These are phyloP conservation scores for Serripes groenlandicus DNA, from an alignment of 2,888 invertebrate genomes.

Conservation along the genomic window DNA sequence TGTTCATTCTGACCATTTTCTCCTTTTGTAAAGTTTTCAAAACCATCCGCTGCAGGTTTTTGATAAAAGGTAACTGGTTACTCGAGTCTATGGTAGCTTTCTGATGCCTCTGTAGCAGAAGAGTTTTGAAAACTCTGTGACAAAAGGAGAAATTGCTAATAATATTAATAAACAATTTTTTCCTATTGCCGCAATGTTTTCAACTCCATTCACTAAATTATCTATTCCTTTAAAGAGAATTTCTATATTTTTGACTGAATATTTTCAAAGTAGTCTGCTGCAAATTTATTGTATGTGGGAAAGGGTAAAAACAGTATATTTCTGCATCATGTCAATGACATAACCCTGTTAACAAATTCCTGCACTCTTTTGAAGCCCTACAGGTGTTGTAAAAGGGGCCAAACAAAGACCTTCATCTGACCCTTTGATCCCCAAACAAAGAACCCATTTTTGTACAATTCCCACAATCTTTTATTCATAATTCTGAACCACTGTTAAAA, in stretches of 20 bases:
- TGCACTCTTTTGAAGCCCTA: not conserved
- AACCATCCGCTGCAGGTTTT: too few relatives aligned
- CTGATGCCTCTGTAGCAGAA: not conserved
- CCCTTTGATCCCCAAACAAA: slow-evolving; percentile 54
- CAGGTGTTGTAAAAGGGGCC: slow-evolving; percentile 9
- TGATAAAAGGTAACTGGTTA: not conserved
- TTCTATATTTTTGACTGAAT: too few relatives aligned
- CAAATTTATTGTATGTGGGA: too few relatives aligned
- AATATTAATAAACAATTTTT: not conserved
- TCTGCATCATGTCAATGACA: not conserved
- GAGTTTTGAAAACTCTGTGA: not conserved
- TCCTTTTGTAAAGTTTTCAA: too few relatives aligned
- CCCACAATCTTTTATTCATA: not conserved
- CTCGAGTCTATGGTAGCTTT: not conserved
- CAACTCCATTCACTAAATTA: too few relatives aligned
- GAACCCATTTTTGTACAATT: slow-evolving; percentile 10
- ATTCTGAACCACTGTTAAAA: too few relatives aligned
- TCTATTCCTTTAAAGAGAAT: too few relatives aligned
- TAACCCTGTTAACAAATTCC: slow-evolving; percentile 1
- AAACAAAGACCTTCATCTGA: slow-evolving; percentile 46
- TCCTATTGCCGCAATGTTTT: slow-evolving; percentile 5
- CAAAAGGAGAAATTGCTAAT: not conserved
- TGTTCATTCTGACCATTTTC: too few relatives aligned
- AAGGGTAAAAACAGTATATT: too few relatives aligned
- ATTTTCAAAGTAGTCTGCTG: too few relatives aligned